Evolutionary conservation across 37 sponge, comb jelly and placozoan genomes (phyloP).

Genomic region (Amphimedon queenslandica): DNA sequence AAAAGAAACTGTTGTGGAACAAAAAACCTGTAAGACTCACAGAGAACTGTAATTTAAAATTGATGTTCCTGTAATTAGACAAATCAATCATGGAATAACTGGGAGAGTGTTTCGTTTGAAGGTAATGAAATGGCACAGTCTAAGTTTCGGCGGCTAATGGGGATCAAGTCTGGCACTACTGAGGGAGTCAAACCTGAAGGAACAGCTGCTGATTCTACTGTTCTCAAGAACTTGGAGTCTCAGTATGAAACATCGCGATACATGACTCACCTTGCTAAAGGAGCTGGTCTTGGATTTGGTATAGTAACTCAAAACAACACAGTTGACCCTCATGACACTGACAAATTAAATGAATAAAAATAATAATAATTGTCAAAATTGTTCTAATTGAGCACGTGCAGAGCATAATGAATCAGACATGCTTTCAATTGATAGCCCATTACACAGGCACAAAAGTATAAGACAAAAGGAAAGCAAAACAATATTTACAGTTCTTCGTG

Average conservation of each 20-base stretch:
- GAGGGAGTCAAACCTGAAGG: not conserved
- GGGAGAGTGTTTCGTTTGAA: slow-evolving; percentile 35
- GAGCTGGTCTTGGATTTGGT: slow-evolving; percentile 60
- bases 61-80: not conserved
- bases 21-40: not conserved
- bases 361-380: not conserved
- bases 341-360: not conserved
- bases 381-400: too few species aligned
- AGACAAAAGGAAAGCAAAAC: too few species aligned
- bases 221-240: slow-evolving; percentile 31
- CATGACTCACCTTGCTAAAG: slow-evolving; percentile 62
- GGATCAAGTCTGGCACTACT: slow-evolving; percentile 22
- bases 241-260: slow-evolving; percentile 73
- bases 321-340: not conserved
- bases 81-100: slow-evolving; percentile 19
- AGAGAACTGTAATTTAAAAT: not conserved
- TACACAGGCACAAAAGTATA: too few species aligned
- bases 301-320: not conserved
- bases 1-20: slow-evolving; percentile 6
- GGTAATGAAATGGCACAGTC: slow-evolving; percentile 37
- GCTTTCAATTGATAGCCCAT: too few species aligned
- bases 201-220: not conserved
- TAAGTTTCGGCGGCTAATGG: slow-evolving; percentile 71
- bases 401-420: too few species aligned
- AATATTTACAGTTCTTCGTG: slow-evolving; percentile 35